These are phyloP conservation scores for Phylloscopus trochiloides DNA, from an alignment of 2,113 vertebrate genomes.

Conservation along the genomic window DNA sequence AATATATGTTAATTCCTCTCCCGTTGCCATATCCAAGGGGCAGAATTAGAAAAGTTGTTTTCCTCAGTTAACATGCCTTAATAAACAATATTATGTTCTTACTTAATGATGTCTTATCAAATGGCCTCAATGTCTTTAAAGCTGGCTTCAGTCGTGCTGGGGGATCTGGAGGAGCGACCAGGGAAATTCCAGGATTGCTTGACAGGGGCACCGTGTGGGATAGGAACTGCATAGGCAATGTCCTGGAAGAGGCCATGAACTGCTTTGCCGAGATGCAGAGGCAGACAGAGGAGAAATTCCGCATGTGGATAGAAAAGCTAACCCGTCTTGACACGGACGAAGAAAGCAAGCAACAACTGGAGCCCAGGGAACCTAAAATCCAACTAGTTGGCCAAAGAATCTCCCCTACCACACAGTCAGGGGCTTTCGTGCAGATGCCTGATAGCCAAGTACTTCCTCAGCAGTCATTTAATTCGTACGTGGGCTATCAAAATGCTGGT, in stretches of 20 bases:
- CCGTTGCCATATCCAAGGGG: not conserved
- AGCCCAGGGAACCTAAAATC: slow-evolving; percentile 77
- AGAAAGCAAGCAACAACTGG: slow-evolving; percentile 85
- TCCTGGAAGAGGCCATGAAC: slow-evolving; percentile 92
- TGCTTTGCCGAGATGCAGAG: slow-evolving; percentile 92
- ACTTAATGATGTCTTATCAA: slow-evolving; percentile 81
- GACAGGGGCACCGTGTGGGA: slow-evolving; percentile 85
- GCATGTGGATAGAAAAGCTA: slow-evolving; percentile 89
- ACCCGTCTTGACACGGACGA: slow-evolving; percentile 84
- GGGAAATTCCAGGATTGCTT: slow-evolving; percentile 88
- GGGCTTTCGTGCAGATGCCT: slow-evolving; percentile 79
- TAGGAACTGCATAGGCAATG: slow-evolving; percentile 88
- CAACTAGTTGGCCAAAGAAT: slow-evolving; percentile 75
- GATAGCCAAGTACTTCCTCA: slow-evolving; percentile 75
- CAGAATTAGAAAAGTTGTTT: slow-evolving; percentile 49
- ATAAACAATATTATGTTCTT: slow-evolving; percentile 66
- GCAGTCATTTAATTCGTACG: slow-evolving; percentile 78
- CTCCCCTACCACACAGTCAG: slow-evolving; percentile 71
- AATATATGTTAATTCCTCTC: slow-evolving; percentile 9
- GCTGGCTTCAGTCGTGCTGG: slow-evolving; percentile 87
- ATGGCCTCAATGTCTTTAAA: slow-evolving; percentile 97
- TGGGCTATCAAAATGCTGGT: slow-evolving; percentile 75
- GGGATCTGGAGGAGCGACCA: slow-evolving; percentile 83
- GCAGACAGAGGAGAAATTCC: slow-evolving; percentile 91
- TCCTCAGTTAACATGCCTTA: slow-evolving; percentile 68